These are phyloP conservation scores for Malacoctenus gilli DNA, from an alignment of 2,797 vertebrate genomes.

Conservation along the genomic window DNA sequence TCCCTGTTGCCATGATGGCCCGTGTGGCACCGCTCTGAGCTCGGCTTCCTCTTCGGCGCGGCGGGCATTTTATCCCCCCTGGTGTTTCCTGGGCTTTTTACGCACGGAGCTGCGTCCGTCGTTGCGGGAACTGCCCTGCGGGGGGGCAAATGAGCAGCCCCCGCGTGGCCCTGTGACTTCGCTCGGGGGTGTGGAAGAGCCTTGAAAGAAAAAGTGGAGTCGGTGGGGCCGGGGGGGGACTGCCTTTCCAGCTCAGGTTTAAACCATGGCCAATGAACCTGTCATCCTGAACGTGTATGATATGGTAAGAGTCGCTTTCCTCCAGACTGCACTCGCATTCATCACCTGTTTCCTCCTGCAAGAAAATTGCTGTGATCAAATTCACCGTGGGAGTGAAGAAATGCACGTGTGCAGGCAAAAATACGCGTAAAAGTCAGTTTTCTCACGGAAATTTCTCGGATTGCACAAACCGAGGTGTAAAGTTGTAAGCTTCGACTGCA, in stretches of 20 bases:
- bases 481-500: too few relatives aligned
- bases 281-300: conserved; percentile 96
- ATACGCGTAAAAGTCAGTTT: too few relatives aligned
- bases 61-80: conserved; percentile 5
- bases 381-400: conserved; percentile 7
- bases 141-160: conserved; percentile 25
- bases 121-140: conserved; percentile 18
- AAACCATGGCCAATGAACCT: conserved; percentile 94
- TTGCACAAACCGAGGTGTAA: too few relatives aligned
- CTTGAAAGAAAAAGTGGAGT: conserved; percentile 8
- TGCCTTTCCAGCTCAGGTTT: conserved; percentile 78
- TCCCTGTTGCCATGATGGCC: too few relatives aligned
- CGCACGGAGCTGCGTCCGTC: conserved; percentile 24
- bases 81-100: conserved; percentile 10
- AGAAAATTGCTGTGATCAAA: background rate
- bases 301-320: conserved; percentile 85
- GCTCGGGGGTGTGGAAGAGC: conserved; percentile 60
- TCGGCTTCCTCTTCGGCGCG: too few relatives aligned
- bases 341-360: background rate
- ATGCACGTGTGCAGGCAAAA: background rate
- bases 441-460: too few relatives aligned
- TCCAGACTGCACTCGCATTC: background rate
- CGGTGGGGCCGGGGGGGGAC: conserved; percentile 70
- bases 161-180: conserved; percentile 56
- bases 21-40: conserved; percentile 24